phyloP scores from a whole-genome alignment of 2,888 invertebrate species.

The Ophion costatus region DNA sequence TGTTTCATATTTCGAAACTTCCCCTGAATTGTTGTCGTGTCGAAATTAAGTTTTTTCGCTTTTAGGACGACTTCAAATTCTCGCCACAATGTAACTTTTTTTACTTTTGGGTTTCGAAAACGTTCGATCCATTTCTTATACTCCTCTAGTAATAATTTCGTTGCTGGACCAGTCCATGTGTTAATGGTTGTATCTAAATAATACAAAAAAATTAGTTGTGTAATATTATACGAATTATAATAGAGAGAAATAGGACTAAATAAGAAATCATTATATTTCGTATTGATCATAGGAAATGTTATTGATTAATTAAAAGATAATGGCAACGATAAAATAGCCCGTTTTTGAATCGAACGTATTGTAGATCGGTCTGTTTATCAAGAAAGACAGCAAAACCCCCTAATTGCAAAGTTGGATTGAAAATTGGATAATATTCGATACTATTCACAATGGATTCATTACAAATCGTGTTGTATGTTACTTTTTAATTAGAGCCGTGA shows the following conservation, averaged over 20 bases:
- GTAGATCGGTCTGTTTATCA: no score
- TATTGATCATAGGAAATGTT: conserved; percentile 2
- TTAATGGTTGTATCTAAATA: no score
- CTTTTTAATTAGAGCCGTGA: conserved; percentile 9
- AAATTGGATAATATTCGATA: conserved; percentile 6
- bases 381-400: not conserved
- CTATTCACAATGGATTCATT: conserved; percentile 13
- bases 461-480: conserved; percentile 15
- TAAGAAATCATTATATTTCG: conserved; percentile 8
- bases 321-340: conserved; percentile 2
- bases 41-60: not conserved
- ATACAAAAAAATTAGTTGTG: not conserved
- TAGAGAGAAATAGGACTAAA: conserved; percentile 5
- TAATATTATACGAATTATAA: no score
- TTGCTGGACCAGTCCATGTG: no score
- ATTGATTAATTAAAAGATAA: conserved; percentile 7
- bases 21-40: not conserved
- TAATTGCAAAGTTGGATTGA: not conserved
- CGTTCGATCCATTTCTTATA: no score
- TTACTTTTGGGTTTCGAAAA: no score
- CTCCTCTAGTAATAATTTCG: no score
- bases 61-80: no score
- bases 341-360: not conserved
- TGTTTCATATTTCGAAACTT: not conserved
- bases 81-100: not conserved